Evolutionary conservation across 2,113 vertebrate species (phyloP).

Genomic region (Xiphias gladius): DNA sequence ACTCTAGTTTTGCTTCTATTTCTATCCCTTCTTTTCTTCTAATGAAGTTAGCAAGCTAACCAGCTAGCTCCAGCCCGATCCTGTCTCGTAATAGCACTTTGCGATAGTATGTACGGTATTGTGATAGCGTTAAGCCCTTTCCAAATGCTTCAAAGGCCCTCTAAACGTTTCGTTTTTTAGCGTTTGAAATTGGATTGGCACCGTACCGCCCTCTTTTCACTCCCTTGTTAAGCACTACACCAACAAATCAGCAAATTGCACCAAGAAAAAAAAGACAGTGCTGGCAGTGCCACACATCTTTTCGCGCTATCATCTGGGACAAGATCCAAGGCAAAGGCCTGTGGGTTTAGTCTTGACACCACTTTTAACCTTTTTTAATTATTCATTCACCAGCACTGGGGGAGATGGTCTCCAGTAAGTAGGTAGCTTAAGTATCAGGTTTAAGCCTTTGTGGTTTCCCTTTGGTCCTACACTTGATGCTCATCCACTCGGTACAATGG

Average conservation of each 20-base stretch:
- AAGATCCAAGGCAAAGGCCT: background rate
- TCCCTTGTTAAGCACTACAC: background rate
- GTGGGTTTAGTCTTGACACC: constrained; percentile 1
- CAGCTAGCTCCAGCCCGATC: too few species aligned
- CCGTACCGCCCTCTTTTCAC: background rate
- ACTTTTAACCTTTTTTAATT: constrained; percentile 55
- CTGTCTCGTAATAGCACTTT: too few species aligned
- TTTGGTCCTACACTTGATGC: constrained; percentile 15
- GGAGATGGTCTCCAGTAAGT: constrained; percentile 29
- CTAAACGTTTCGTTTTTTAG: background rate
- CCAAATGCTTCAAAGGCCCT: too few species aligned
- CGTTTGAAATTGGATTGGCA: background rate
- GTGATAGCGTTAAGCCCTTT: too few species aligned
- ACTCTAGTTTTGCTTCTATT: too few species aligned
- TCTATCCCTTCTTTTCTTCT: too few species aligned
- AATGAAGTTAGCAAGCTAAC: too few species aligned
- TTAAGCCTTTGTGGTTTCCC: constrained; percentile 2
- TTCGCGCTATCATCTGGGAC: background rate
- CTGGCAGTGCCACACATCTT: constrained; percentile 4
- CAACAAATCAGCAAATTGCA: constrained; percentile 30
- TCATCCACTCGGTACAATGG: background rate
- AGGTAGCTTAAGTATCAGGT: constrained; percentile 1
- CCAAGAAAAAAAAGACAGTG: background rate
- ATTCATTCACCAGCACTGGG: constrained; percentile 43
- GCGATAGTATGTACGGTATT: too few species aligned